phyloP scores from a whole-genome alignment of 1,140 invertebrate genomes.

The Zaprionus inermis region DNA sequence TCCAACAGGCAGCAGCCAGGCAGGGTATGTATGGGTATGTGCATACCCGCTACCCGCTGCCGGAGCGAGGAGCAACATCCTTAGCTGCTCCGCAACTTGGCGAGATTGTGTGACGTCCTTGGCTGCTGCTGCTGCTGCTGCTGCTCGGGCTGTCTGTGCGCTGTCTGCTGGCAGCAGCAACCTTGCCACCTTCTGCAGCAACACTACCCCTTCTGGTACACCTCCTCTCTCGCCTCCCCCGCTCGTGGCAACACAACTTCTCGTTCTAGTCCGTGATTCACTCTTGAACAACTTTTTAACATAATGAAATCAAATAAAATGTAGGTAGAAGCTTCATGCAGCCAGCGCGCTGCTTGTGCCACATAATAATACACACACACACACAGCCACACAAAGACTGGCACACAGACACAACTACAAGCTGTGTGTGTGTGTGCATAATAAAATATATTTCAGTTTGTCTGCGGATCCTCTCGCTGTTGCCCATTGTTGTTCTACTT shows the following conservation, averaged over 20 bases:
- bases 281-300: constrained; percentile 81
- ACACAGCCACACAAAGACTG: background rate
- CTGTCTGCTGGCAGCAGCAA: constrained; percentile 3
- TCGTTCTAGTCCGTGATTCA: constrained; percentile 64
- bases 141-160: constrained; percentile 6
- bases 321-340: constrained; percentile 72
- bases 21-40: constrained; percentile 2
- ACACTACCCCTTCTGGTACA: background rate
- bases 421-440: constrained; percentile 37
- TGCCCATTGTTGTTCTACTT: constrained; percentile 18
- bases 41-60: constrained; percentile 1
- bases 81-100: constrained; percentile 7
- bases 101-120: constrained; percentile 32
- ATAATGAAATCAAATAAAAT: constrained; percentile 83
- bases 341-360: constrained; percentile 48
- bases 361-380: constrained; percentile 45
- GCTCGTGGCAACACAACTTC: constrained; percentile 33
- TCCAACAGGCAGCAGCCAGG: constrained; percentile 2
- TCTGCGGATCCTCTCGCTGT: constrained; percentile 56
- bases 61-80: background rate
- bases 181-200: constrained; percentile 43
- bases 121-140: constrained; percentile 13
- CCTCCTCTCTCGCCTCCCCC: background rate
- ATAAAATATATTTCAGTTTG: constrained; percentile 69
- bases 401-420: background rate